Base-by-base conservation (phyloP, 2,888 invertebrate genomes). In the Folsomia candida region DNA sequence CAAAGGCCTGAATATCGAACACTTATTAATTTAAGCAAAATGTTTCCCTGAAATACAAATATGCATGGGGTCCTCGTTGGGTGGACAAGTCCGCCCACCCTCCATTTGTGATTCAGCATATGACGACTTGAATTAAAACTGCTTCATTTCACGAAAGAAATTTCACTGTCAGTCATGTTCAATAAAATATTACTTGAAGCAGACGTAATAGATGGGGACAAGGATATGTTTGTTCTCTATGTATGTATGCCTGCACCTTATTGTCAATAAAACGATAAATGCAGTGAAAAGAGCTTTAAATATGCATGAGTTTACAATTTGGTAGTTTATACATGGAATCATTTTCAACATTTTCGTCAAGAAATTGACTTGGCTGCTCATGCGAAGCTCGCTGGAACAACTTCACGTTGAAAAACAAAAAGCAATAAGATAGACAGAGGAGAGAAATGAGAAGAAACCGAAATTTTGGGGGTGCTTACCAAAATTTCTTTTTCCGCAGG, bases 401-500 rank as follows among this genome's bases (percentile, higher is more conserved):
- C n/a, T n/a, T n/a, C n/a, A n/a, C n/a, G n/a, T n/a, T n/a, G n/a
- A n/a, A n/a, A n/a, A n/a, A n/a, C n/a, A n/a, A n/a, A n/a, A n/a
- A n/a, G n/a, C n/a, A n/a, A n/a, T n/a, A n/a, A n/a, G n/a, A n/a
- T n/a, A n/a, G n/a, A n/a, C n/a, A n/a, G n/a, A n/a, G n/a, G n/a
- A n/a, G n/a, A n/a, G n/a, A n/a, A n/a, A n/a, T n/a, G n/a, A n/a
- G n/a, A n/a, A n/a, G n/a, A 14, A 18, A 54, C 54, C 4, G 66
- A 71, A 74, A 68, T 74, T 69, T 74, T 61, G 67, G 75, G 67
- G 70, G 66, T 71, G 74, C 78, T 78, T 79, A 79, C 79, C 79
- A 79, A 76, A 70, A 78, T 76, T 70, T 79, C 79, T 76, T 77
- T 79, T 75, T 79, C 77, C 57, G 73, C 68, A 9, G 76, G 72